phyloP scores from a whole-genome alignment of 2,113 vertebrate genomes.

The Eulacestoma nigropectus region DNA sequence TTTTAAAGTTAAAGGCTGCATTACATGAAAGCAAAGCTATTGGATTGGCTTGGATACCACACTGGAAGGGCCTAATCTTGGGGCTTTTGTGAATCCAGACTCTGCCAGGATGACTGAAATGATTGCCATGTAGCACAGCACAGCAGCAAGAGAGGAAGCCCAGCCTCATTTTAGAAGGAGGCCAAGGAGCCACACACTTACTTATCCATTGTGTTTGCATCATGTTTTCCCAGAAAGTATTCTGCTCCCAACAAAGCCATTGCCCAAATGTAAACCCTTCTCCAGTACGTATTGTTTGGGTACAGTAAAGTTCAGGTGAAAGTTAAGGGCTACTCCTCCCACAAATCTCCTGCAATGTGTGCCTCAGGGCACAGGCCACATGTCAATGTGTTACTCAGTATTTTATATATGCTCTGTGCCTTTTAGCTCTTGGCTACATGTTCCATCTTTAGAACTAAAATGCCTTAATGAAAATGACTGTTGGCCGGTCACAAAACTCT shows the following conservation, averaged over 20 bases:
- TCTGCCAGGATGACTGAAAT: background rate
- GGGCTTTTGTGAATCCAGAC: background rate
- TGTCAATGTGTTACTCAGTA: background rate
- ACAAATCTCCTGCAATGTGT: background rate
- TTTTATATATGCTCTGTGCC: too few species aligned
- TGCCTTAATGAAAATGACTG: background rate
- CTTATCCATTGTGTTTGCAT: background rate
- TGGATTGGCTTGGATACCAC: background rate
- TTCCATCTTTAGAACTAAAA: background rate
- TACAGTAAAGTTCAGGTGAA: background rate
- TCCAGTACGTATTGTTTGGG: rapidly evolving
- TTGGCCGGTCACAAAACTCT: background rate
- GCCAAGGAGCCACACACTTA: background rate
- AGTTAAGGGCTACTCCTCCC: background rate
- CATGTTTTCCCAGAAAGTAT: background rate
- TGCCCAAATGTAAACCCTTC: background rate
- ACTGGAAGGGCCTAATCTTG: background rate
- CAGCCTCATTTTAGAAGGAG: background rate
- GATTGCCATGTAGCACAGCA: background rate
- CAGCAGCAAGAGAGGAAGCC: background rate
- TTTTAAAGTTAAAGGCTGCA: background rate
- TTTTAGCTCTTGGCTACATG: background rate
- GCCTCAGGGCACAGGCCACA: background rate
- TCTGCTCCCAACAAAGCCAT: background rate
- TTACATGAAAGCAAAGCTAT: background rate